Conservation (phyloP, 2,113 vertebrate species). For the Jacana jacana region DNA sequence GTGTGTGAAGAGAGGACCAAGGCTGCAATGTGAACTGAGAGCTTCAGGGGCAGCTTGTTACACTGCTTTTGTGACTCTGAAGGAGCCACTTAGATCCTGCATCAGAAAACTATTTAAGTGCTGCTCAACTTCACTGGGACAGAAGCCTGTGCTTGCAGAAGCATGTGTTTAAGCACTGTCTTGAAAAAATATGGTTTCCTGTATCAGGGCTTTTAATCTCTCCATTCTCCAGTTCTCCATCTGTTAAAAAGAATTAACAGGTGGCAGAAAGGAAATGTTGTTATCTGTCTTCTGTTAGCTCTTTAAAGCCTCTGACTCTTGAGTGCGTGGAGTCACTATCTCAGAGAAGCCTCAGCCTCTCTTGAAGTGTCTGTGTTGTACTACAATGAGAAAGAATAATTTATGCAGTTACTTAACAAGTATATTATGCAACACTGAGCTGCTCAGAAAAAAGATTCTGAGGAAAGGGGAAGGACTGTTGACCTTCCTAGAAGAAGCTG, state of each 20-base stretch:
- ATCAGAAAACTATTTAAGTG: neutral
- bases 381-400: neutral
- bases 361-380: neutral
- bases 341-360: neutral
- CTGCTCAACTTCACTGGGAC: neutral
- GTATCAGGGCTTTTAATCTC: conserved; percentile 64
- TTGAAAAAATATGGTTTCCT: conserved; percentile 62
- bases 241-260: conserved; percentile 66
- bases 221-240: conserved; percentile 46
- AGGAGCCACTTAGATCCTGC: neutral
- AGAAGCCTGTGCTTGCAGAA: conserved; percentile 36
- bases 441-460: neutral
- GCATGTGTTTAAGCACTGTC: conserved; percentile 37
- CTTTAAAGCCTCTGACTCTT: neutral
- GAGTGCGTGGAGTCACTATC: neutral
- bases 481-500: neutral
- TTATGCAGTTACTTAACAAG: neutral
- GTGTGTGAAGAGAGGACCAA: neutral
- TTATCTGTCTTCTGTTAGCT: conserved; percentile 52
- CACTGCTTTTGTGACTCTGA: neutral
- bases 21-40: neutral
- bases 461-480: neutral
- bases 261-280: conserved; percentile 60
- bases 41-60: neutral
- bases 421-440: neutral